Conservation (phyloP, 2,888 invertebrate species). For the Carabus problematicus region DNA sequence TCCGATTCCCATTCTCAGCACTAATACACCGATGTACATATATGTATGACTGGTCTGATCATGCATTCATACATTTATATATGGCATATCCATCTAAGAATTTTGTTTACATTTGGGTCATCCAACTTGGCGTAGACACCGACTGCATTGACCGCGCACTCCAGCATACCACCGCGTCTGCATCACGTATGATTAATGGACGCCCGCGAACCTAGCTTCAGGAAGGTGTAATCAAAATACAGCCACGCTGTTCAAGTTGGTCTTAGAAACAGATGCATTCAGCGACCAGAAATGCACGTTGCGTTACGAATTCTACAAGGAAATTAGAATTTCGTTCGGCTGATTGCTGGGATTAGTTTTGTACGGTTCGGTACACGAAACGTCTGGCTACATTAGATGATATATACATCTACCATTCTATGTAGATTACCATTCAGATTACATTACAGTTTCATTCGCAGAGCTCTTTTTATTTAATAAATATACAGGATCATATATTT, state of each 20-base stretch:
- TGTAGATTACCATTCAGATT: too few relatives aligned
- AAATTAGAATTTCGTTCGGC: conserved; percentile 11
- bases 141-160: conserved; percentile 1
- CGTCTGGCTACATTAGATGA: too few relatives aligned
- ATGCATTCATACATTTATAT: too few relatives aligned
- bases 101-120: conserved; percentile 35
- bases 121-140: conserved; percentile 24
- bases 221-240: conserved; percentile 34
- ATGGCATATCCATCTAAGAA: conserved; percentile 1
- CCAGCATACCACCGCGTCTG: background rate
- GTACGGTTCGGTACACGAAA: too few relatives aligned
- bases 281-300: conserved; percentile 2
- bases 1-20: too few relatives aligned
- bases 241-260: background rate
- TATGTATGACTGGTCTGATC: background rate
- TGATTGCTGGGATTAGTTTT: background rate
- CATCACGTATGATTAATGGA: conserved; percentile 26
- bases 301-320: conserved; percentile 6
- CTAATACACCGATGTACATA: background rate
- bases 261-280: background rate
- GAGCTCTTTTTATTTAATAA: too few relatives aligned
- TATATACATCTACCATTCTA: too few relatives aligned
- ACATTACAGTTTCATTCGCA: too few relatives aligned
- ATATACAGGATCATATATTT: too few relatives aligned
- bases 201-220: conserved; percentile 20